Conservation (phyloP, 2,113 vertebrate species). For the Percina caprodes region DNA sequence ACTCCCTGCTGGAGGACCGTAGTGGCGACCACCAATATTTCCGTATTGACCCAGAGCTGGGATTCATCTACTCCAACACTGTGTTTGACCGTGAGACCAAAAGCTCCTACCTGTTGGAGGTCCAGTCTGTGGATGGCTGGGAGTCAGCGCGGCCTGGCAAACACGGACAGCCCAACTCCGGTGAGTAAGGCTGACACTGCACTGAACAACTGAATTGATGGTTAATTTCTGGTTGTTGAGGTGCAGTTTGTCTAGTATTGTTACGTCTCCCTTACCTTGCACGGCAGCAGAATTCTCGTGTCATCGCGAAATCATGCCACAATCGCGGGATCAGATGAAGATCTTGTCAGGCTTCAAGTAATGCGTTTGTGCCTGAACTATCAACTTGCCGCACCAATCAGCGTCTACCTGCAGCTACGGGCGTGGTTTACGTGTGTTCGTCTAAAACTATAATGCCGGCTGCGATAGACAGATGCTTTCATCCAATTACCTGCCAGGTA, state of each 20-base stretch:
- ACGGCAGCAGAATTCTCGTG: too few species aligned
- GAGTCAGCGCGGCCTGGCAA: slow-evolving; percentile 91
- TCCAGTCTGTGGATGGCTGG: slow-evolving; percentile 89
- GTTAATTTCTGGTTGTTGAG: neutral
- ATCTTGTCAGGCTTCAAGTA: too few species aligned
- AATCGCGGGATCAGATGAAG: too few species aligned
- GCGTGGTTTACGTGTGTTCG: too few species aligned
- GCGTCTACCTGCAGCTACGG: too few species aligned
- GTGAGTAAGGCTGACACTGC: slow-evolving; percentile 70
- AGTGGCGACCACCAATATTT: slow-evolving; percentile 88
- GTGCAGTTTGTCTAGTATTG: neutral
- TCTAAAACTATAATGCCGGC: too few species aligned
- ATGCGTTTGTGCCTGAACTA: too few species aligned
- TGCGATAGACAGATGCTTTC: too few species aligned
- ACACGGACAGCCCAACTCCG: slow-evolving; percentile 90
- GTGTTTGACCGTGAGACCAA: slow-evolving; percentile 92
- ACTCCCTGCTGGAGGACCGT: slow-evolving; percentile 88
- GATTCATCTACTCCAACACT: slow-evolving; percentile 87
- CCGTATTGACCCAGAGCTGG: slow-evolving; percentile 86
- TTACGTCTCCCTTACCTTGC: neutral
- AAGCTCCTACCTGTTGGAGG: slow-evolving; percentile 90
- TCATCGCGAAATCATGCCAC: too few species aligned
- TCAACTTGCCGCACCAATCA: too few species aligned
- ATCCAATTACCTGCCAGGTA: too few species aligned
- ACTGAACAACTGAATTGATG: neutral